A percentile compares a stretch with the other conserved stretches of the same genome.
Evolutionary conservation across 30 jellyfish, hydroid and myxozoan genomes (phyloP).

Genomic region (Chironex yamaguchii): DNA sequence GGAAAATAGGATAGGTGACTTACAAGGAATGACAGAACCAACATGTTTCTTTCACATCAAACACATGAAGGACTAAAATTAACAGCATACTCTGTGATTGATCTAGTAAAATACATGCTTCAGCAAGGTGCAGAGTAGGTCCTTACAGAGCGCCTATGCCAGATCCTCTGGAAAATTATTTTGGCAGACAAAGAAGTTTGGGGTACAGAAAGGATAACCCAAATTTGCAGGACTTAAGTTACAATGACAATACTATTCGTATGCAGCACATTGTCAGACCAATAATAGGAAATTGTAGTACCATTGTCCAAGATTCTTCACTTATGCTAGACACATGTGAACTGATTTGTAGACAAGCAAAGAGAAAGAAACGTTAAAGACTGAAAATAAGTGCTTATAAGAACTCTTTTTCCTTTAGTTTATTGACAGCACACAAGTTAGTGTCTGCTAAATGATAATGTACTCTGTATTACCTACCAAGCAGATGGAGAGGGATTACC

Average conservation of each 20-base stretch:
- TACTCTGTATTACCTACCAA: too few relatives aligned
- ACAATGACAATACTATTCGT: constrained; percentile 32
- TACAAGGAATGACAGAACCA: constrained; percentile 10
- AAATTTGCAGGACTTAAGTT: constrained; percentile 1
- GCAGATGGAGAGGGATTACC: too few relatives aligned
- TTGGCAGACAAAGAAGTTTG: constrained; percentile 54
- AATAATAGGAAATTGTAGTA: constrained; percentile 17
- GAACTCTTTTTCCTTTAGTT: too few relatives aligned
- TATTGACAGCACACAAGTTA: too few relatives aligned
- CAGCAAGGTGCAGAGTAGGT: constrained; percentile 23
- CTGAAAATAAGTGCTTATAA: too few relatives aligned
- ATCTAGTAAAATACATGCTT: neutral
- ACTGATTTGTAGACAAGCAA: constrained; percentile 28
- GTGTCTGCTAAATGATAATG: too few relatives aligned
- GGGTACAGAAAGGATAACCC: constrained; percentile 47
- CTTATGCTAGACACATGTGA: too few relatives aligned
- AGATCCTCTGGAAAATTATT: constrained; percentile 43
- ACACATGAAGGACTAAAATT: constrained; percentile 46
- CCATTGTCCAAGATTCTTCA: too few relatives aligned
- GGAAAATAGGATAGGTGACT: constrained; percentile 39
- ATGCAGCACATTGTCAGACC: constrained; percentile 30
- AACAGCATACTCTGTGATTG: constrained; percentile 16
- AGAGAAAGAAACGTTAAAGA: constrained; percentile 17
- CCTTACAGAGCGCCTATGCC: constrained; percentile 28
- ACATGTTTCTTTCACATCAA: constrained; percentile 44